phyloP scores from a whole-genome alignment of 2,113 vertebrate genomes.

The Odocoileus virginianus region DNA sequence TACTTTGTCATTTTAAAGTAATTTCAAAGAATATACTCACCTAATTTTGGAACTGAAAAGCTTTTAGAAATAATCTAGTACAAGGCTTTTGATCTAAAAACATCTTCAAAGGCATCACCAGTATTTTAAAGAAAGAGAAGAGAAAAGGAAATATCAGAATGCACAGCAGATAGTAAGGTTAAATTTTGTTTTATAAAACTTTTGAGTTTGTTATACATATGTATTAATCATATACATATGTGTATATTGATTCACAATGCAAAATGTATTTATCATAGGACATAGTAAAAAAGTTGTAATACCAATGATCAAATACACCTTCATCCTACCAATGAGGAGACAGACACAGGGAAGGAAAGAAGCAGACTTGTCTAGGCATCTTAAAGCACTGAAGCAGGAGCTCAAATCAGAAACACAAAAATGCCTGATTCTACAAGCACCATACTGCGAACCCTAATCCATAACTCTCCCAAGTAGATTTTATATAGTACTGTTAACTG shows the following conservation, averaged over 20 bases:
- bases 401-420: background rate
- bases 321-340: background rate
- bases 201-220: background rate
- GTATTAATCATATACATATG: background rate
- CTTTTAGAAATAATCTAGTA: slow-evolving; percentile 31
- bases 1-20: background rate
- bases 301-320: background rate
- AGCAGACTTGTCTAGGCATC: background rate
- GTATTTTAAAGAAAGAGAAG: slow-evolving; percentile 8
- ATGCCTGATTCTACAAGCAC: background rate
- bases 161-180: background rate
- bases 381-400: background rate
- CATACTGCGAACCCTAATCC: background rate
- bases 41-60: background rate
- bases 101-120: background rate
- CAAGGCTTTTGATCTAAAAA: slow-evolving; percentile 25
- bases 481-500: background rate
- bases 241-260: background rate
- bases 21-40: background rate
- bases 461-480: background rate
- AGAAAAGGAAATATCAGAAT: background rate
- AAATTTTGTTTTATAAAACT: background rate
- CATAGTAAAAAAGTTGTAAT: background rate
- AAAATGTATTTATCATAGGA: background rate
- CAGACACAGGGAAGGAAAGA: background rate